phyloP scores from a whole-genome alignment of 2,113 vertebrate species.

The Marmota monax region DNA sequence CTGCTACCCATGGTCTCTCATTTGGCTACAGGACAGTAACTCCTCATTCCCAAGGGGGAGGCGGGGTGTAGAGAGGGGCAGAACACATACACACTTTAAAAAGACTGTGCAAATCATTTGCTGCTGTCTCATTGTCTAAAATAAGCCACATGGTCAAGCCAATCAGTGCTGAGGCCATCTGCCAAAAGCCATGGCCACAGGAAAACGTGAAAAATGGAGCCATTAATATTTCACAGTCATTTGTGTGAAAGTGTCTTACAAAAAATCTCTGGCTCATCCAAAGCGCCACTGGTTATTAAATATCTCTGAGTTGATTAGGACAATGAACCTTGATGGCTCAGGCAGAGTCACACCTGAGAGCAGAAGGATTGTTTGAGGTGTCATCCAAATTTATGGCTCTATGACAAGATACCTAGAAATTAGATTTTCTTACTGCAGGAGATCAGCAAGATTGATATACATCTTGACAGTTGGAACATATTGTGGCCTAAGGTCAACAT shows the following conservation, averaged over 20 bases:
- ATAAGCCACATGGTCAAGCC: background rate
- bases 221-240: background rate
- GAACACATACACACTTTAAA: background rate
- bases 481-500: constrained; percentile 35
- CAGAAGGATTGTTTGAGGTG: background rate
- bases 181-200: background rate
- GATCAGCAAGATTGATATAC: constrained; percentile 32
- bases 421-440: background rate
- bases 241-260: background rate
- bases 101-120: background rate
- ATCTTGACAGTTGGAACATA: background rate
- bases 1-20: background rate
- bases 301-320: background rate
- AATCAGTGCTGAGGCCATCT: background rate
- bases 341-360: background rate
- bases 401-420: constrained; percentile 3
- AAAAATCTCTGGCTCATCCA: background rate
- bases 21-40: background rate
- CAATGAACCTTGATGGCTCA: background rate
- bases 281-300: background rate
- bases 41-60: background rate
- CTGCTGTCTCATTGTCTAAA: background rate
- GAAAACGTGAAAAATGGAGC: background rate
- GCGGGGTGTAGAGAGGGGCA: background rate
- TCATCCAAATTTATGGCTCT: constrained; percentile 36